Evolutionary conservation across 35 echinoderm and acorn worm genomes (phyloP).

Genomic region (Acanthaster planci): DNA sequence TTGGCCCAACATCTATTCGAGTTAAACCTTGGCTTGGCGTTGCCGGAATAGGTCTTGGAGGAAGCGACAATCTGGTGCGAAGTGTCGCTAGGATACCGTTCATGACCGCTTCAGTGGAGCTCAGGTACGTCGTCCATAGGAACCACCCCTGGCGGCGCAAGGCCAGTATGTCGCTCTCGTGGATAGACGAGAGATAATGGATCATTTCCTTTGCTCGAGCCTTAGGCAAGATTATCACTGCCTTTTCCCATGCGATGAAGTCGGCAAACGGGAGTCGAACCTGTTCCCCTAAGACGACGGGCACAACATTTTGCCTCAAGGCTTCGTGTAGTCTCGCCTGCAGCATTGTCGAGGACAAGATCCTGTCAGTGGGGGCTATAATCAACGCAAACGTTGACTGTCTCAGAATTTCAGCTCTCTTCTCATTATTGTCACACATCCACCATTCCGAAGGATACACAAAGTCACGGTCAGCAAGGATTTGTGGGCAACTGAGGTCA

Average conservation of each 20-base stretch:
- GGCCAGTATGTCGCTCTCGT: constrained; percentile 70
- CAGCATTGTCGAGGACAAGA: constrained; percentile 54
- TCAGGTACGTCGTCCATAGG: constrained; percentile 71
- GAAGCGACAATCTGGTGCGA: constrained; percentile 77
- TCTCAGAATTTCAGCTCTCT: no score
- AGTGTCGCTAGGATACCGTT: constrained; percentile 66
- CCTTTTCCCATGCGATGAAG: constrained; percentile 74
- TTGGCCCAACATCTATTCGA: no score
- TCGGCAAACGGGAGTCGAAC: constrained; percentile 70
- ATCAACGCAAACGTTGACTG: constrained; percentile 78
- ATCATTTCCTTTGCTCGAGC: constrained; percentile 74
- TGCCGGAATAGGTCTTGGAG: constrained; percentile 42
- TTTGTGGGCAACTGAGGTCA: no score
- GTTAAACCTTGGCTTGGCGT: constrained; percentile 55
- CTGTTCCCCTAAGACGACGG: constrained; percentile 72
- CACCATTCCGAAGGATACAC: no score
- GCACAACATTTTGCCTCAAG: constrained; percentile 63
- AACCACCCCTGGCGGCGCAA: constrained; percentile 68
- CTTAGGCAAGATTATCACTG: constrained; percentile 62
- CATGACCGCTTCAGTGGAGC: constrained; percentile 56
- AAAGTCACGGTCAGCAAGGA: no score
- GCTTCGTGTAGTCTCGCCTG: constrained; percentile 65
- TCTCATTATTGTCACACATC: no score
- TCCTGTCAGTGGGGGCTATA: constrained; percentile 37
- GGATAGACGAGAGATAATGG: constrained; percentile 75